Conservation (phyloP, 2,113 vertebrate species). For the Lycocorax pyrrhopterus region DNA sequence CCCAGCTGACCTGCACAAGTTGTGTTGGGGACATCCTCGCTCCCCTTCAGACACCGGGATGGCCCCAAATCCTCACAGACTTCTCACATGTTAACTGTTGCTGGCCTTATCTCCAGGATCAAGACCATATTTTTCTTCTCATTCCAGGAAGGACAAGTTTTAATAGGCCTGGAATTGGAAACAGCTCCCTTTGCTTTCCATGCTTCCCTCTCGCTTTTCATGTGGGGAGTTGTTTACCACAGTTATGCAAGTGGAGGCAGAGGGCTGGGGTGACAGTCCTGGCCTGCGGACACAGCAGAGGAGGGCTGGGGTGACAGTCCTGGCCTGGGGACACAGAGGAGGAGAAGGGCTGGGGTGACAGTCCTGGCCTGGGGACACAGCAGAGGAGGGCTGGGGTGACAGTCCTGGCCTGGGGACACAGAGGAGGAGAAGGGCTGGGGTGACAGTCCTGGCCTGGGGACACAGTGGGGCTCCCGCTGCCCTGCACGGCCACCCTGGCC, state of each 20-base stretch:
- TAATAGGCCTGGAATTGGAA: slow-evolving; percentile 28
- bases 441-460: not conserved
- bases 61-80: not conserved
- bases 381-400: not conserved
- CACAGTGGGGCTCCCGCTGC: fast-evolving
- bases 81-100: not conserved
- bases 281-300: fast-evolving
- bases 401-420: not conserved
- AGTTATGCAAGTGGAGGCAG: not conserved
- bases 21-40: not conserved
- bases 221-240: not conserved
- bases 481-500: fast-evolving
- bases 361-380: not conserved
- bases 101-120: slow-evolving; percentile 14
- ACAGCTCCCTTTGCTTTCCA: slow-evolving; percentile 1
- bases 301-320: not conserved
- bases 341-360: not conserved
- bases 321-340: not conserved
- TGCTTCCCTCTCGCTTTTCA: not conserved
- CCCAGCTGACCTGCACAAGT: not conserved
- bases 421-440: not conserved
- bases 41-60: fast-evolving
- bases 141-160: slow-evolving; percentile 17
- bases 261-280: not conserved
- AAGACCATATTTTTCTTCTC: not conserved